Evolutionary conservation across 2,888 invertebrate genomes (phyloP), one percentile per base, ranked within the genome.

Genomic region (Coleophora deauratella): DNA sequence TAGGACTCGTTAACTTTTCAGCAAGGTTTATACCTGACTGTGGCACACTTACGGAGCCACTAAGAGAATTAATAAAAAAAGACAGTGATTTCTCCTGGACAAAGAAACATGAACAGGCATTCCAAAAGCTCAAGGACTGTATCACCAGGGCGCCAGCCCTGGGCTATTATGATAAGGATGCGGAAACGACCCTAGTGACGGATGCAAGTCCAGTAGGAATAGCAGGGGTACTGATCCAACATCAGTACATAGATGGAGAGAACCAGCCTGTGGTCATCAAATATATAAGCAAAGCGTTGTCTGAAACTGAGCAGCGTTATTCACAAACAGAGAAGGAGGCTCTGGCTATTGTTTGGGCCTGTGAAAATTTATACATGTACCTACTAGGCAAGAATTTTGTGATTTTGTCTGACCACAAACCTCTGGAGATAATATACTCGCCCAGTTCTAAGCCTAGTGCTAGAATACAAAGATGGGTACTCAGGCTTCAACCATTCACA

Each of bases 301-400:
- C 45, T 9, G 11, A 13, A 1, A 36, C 38, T 3, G 42, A 45
- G 31, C 27, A 38, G 35, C 30, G 38, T 15, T 45, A 45, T 11
- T 46, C 41, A n/a, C 46, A 44, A 39, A 44, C 39, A n/a, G 44
- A 47, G 35, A 44, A 40, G 21, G 46, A 40, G 28, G 35, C 33
- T 3, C 30, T 46, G 4, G 42, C 42, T 3, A 42, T 44, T 10
- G 43, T 46, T 1, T 43, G 43, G 46, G 40, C 38, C 3, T 41
- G 38, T 38, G 43, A 43, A 41, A 36, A 39, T 15, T 11, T 44
- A 9, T 37, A 44, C 27, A 44, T 44, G 44, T 44, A 41, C 31
- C 33, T 44, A 9, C 13, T 39, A 1, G 44, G 44, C 1, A 39
- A 30, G 30, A 1, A 37, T 8, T 37, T 37, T 30, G 13, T 12